These are phyloP conservation scores for Hylomyscus alleni DNA, from an alignment of 2,797 vertebrate genomes.

Conservation along the genomic window DNA sequence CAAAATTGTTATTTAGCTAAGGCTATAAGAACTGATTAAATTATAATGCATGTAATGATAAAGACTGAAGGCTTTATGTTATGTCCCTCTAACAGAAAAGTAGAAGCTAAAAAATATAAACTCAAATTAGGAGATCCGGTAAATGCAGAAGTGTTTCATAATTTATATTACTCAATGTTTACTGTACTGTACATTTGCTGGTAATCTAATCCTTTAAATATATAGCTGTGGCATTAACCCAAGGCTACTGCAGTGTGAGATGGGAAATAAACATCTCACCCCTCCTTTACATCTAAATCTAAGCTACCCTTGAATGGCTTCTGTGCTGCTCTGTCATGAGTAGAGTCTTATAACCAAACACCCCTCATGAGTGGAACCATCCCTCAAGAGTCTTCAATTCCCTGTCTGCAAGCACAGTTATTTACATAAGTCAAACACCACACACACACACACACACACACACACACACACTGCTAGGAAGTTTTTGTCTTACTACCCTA, in stretches of 20 bases:
- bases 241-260: neutral
- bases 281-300: neutral
- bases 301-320: neutral
- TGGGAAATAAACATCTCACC: neutral
- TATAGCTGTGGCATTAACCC: neutral
- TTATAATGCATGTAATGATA: neutral
- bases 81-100: neutral
- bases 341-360: neutral
- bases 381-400: neutral
- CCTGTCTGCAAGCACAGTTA: neutral
- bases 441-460: neutral
- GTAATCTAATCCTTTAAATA: conserved; percentile 45
- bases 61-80: neutral
- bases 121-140: neutral
- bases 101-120: neutral
- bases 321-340: neutral
- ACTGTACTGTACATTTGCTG: neutral
- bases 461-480: neutral
- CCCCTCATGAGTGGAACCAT: neutral
- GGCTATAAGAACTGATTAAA: too few relatives aligned
- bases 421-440: neutral
- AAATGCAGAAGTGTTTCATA: conserved; percentile 6
- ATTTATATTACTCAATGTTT: conserved; percentile 3
- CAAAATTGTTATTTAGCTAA: too few relatives aligned
- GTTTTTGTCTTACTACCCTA: neutral